These are phyloP conservation scores for Illadopsis cleaveri DNA, from an alignment of 2,113 vertebrate genomes.

Conservation along the genomic window DNA sequence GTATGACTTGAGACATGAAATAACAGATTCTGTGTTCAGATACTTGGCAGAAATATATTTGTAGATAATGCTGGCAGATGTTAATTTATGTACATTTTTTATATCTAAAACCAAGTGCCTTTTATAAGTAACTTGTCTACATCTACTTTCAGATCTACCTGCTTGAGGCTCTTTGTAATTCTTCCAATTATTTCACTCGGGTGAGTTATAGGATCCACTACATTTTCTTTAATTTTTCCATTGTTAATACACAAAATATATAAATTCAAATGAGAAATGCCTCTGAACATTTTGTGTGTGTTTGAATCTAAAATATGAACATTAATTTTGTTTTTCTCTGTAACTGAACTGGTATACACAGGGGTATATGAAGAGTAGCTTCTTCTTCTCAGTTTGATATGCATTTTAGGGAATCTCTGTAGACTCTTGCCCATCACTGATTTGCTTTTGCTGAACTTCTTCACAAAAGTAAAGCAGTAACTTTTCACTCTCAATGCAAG, in stretches of 20 bases:
- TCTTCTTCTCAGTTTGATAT: neutral
- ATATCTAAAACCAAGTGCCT: neutral
- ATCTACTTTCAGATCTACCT: neutral
- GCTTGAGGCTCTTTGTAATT: neutral
- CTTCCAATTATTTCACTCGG: neutral
- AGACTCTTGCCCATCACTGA: neutral
- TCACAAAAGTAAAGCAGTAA: neutral
- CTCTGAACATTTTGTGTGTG: neutral
- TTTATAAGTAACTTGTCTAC: neutral
- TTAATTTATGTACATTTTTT: neutral
- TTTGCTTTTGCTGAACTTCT: conserved; percentile 1
- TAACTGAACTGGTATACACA: neutral
- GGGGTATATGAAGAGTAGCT: neutral
- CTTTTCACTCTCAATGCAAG: neutral
- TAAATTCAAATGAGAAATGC: neutral
- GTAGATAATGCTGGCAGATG: neutral
- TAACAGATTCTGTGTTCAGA: neutral
- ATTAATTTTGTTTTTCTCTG: neutral
- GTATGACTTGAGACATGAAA: neutral
- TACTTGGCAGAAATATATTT: neutral
- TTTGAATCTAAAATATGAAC: neutral
- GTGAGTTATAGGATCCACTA: neutral
- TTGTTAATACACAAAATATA: neutral
- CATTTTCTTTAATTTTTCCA: neutral
- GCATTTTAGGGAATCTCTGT: neutral